A percentile compares a stretch with the other conserved stretches of the same genome.
These are phyloP conservation scores for Bilobella aurantiaca DNA, from an alignment of 1,140 invertebrate species.

Conservation along the genomic window DNA sequence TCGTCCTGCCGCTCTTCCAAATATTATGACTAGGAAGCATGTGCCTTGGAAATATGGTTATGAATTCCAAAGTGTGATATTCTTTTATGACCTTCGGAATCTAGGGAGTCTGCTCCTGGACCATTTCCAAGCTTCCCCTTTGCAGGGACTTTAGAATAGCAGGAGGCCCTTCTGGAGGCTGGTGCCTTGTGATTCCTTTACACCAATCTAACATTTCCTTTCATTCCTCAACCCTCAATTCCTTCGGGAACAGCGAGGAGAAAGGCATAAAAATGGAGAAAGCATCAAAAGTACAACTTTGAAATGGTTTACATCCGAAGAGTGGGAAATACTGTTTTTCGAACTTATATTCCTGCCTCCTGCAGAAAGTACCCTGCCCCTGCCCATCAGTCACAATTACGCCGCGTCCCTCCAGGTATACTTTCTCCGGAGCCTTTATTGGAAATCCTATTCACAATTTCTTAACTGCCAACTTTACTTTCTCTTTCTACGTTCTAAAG, in stretches of 20 bases:
- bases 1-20: too few species aligned
- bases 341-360: neutral
- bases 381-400: constrained; percentile 4
- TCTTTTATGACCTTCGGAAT: too few species aligned
- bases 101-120: too few species aligned
- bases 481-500: constrained; percentile 27
- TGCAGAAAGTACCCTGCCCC: too few species aligned
- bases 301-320: neutral
- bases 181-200: neutral
- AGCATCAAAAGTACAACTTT: neutral
- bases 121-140: neutral
- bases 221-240: neutral
- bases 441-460: neutral
- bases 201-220: constrained; percentile 12
- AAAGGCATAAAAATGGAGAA: neutral
- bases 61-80: too few species aligned
- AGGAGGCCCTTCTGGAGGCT: neutral
- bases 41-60: too few species aligned
- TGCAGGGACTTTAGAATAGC: neutral
- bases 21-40: too few species aligned
- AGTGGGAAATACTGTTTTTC: neutral
- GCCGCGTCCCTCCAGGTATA: neutral
- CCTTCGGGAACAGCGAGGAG: neutral
- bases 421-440: neutral
- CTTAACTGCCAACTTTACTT: constrained; percentile 32